Conservation (phyloP, 2,113 vertebrate species). For the Tachysurus vachellii region DNA sequence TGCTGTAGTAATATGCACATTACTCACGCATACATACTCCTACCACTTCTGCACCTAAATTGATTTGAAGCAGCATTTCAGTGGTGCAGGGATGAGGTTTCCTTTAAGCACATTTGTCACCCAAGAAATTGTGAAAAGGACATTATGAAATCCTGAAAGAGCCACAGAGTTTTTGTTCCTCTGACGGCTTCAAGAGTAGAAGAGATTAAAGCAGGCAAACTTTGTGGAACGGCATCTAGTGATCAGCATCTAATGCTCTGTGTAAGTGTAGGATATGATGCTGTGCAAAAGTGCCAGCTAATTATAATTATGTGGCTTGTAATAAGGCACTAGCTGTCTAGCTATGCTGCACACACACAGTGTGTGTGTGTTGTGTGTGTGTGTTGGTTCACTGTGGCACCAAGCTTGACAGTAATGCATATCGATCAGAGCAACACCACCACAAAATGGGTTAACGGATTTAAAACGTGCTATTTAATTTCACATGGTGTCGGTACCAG, state of each 20-base stretch:
- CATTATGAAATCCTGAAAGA: neutral
- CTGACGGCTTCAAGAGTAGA: neutral
- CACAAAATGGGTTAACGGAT: slow-evolving; percentile 62
- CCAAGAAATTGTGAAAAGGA: neutral
- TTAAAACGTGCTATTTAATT: slow-evolving; percentile 71
- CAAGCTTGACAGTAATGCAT: slow-evolving; percentile 63
- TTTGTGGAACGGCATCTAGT: neutral
- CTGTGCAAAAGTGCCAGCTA: neutral
- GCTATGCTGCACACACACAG: neutral
- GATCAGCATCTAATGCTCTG: neutral
- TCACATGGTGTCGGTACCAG: slow-evolving; percentile 60
- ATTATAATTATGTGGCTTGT: neutral
- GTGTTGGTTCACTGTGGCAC: neutral
- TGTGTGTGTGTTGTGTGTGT: neutral
- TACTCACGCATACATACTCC: neutral
- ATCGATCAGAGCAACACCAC: slow-evolving; percentile 63
- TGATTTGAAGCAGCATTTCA: neutral
- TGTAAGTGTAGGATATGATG: neutral
- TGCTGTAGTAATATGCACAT: neutral
- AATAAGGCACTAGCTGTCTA: neutral
- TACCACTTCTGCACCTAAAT: neutral
- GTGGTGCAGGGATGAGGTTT: neutral
- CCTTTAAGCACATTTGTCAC: neutral
- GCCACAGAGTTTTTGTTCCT: neutral
- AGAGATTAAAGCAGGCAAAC: neutral